Evolutionary conservation across 1,140 invertebrate genomes (phyloP).

Genomic region (Papilio polyxenes): DNA sequence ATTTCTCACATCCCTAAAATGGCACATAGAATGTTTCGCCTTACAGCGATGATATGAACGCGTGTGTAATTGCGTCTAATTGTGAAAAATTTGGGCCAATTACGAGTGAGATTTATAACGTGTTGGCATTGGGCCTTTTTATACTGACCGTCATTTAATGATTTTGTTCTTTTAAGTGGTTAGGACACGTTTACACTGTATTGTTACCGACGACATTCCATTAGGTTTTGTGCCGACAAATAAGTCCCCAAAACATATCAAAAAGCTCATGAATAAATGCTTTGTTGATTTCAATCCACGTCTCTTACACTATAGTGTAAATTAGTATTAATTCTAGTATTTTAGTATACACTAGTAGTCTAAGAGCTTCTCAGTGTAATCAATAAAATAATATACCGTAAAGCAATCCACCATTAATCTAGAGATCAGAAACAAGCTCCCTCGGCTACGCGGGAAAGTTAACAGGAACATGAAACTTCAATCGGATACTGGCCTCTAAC

Average conservation of each 20-base stretch:
- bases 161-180: conserved; percentile 5
- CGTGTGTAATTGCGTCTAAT: conserved; percentile 36
- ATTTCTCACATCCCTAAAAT: background rate
- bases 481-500: conserved; percentile 15
- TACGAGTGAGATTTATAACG: conserved; percentile 39
- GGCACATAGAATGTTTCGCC: conserved; percentile 1
- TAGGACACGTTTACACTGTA: conserved; percentile 27
- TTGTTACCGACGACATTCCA: conserved; percentile 10
- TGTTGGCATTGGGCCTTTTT: conserved; percentile 34
- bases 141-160: conserved; percentile 14
- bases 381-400: conserved; percentile 35
- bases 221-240: background rate
- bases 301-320: background rate
- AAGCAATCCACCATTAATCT: conserved; percentile 37
- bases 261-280: background rate
- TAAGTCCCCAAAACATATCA: background rate
- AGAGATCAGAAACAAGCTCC: conserved; percentile 34
- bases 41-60: conserved; percentile 14
- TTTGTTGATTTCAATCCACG: background rate
- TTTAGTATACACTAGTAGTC: background rate
- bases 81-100: conserved; percentile 37
- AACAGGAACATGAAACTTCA: conserved; percentile 9
- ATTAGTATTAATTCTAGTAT: background rate
- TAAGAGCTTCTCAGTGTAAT: conserved; percentile 19
- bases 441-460: conserved; percentile 36